Conservation (phyloP, 1,140 invertebrate species). For the Philaenus spumarius region DNA sequence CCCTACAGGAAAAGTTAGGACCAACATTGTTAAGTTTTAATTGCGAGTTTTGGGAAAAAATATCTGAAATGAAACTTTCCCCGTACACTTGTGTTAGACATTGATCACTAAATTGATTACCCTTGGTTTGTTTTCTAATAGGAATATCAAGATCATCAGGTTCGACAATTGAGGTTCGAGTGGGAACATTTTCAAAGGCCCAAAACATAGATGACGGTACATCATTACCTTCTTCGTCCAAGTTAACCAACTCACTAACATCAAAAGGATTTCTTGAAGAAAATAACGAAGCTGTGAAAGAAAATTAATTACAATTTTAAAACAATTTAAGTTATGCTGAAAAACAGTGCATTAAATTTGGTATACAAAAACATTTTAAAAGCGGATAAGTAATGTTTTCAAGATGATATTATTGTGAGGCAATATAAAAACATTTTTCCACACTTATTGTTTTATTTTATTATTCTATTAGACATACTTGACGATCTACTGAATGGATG, state of each 20-base stretch:
- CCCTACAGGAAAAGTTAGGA: background rate
- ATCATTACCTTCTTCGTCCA: background rate
- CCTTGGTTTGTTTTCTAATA: background rate
- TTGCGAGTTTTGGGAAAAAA: background rate
- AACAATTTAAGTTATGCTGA: background rate
- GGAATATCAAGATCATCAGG: slow-evolving; percentile 17
- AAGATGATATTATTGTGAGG: no score
- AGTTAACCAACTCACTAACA: slow-evolving; percentile 6
- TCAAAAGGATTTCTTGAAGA: slow-evolving; percentile 6
- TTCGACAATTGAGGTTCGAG: slow-evolving; percentile 1
- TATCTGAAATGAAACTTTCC: no score
- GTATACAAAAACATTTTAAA: no score
- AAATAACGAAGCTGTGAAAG: background rate
- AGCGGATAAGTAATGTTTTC: no score
- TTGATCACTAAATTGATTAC: slow-evolving; percentile 2
- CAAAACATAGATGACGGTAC: slow-evolving; percentile 18
- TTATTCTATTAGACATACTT: no score
- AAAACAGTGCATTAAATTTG: background rate
- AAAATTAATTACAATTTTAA: background rate
- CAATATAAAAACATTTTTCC: no score
- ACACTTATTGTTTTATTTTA: no score
- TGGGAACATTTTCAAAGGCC: slow-evolving; percentile 8
- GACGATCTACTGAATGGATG: no score
- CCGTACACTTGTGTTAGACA: no score
- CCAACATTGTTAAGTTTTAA: slow-evolving; percentile 5